Base-by-base conservation (phyloP, 2,113 vertebrate species). In the Mobula hypostoma region DNA sequence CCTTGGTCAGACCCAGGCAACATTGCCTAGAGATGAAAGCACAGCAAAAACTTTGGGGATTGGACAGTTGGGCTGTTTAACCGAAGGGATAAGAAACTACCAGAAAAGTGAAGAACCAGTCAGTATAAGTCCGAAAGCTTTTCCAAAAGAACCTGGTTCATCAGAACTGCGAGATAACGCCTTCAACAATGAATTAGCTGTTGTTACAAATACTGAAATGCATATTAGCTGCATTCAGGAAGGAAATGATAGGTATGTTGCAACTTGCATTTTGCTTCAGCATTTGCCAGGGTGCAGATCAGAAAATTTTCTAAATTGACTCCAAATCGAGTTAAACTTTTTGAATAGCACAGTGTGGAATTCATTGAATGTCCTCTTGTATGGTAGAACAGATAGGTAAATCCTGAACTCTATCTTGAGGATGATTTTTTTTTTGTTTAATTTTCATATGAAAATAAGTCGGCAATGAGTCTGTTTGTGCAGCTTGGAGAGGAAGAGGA, bases 241-340 rank as follows among this genome's bases (percentile, higher is more conserved):
- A 90, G 63, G n/a, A n/a, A 8, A 32, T 90, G 85, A 66, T 68
- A 58, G 61, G 85, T 90, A 90, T 36, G 85, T 90, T 90, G 29
- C 63, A 61, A 66, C 58, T 12, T n/a, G 7, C 29, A 17, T 1
- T 66, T 12, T 66, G 15, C n/a, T 66, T n/a, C 14, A 19, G 5
- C 12, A 87, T 66, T 32, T 66, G 19, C 61, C 12, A 2, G 85
- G 27, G n/a, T 15, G n/a, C 27, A 88, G n/a, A 88, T n/a, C 27
- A 32, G 61, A 17, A 32, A 14, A 32, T 66, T 32, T 88, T 32
- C 29, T 66, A 19, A n/a, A 32, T 66, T 66, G 58, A 66, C 61
- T 88, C 61, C 29, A 66, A 88, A 88, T n/a, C n/a, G 1, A 7
- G n/a, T 61, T 17, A 29, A n/a, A 9, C 12, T 17, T 90, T 90